Conservation (phyloP, 1,140 invertebrate species). For the Trigoniulus corallinus region DNA sequence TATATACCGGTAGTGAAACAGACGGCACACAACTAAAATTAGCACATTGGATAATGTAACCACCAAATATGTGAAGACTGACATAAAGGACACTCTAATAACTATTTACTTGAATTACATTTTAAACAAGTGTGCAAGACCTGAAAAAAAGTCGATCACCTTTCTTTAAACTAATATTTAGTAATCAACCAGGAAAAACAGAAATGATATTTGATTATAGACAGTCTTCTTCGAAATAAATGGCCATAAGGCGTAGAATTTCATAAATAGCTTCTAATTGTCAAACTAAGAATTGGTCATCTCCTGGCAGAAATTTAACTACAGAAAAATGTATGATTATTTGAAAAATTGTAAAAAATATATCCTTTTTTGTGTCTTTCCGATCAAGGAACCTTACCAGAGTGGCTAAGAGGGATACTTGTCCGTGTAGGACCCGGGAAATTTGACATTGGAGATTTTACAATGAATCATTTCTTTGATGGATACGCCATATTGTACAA, state of each 20-base stretch:
- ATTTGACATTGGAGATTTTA: slow-evolving; percentile 15
- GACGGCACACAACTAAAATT: background rate
- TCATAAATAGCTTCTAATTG: background rate
- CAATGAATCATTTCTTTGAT: slow-evolving; percentile 17
- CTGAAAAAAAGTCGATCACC: no score
- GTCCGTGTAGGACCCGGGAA: slow-evolving; percentile 12
- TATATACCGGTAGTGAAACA: background rate
- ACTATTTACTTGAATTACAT: no score
- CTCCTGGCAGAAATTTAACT: no score
- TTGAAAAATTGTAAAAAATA: background rate
- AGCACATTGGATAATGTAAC: background rate
- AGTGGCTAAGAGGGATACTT: slow-evolving; percentile 12
- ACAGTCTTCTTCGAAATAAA: background rate
- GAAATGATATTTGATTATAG: background rate
- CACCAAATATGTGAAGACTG: background rate
- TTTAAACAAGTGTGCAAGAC: no score
- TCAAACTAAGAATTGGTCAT: background rate
- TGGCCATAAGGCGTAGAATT: background rate
- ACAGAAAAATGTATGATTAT: no score
- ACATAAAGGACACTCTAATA: background rate
- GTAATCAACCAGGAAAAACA: no score
- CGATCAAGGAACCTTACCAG: slow-evolving; percentile 11
- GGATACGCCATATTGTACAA: slow-evolving; percentile 16
- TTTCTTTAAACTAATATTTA: no score
- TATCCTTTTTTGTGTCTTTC: background rate